These are phyloP conservation scores for Anthopleura xanthogrammica DNA, from an alignment of 92 coral and sea anemone species.

Conservation along the genomic window DNA sequence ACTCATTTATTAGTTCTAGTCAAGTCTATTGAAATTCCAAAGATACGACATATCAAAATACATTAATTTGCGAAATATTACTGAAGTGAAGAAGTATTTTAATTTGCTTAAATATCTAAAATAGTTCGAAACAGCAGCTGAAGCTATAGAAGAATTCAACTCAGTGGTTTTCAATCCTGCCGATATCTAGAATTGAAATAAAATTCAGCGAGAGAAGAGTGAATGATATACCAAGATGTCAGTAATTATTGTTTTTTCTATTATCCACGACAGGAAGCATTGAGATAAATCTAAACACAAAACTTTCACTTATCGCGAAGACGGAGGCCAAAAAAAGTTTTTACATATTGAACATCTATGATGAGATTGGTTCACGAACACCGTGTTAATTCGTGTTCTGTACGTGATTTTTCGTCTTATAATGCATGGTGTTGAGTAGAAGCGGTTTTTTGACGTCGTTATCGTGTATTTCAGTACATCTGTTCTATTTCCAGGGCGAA, in stretches of 20 bases:
- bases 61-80: slow-evolving; percentile 26
- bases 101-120: neutral
- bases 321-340: neutral
- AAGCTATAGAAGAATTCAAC: neutral
- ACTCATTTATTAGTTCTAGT: slow-evolving; percentile 29
- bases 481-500: slow-evolving; percentile 11
- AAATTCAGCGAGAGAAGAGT: neutral
- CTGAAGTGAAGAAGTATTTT: slow-evolving; percentile 14
- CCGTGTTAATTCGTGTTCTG: neutral
- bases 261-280: slow-evolving; percentile 33
- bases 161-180: neutral
- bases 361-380: slow-evolving; percentile 9
- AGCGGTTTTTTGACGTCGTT: slow-evolving; percentile 1
- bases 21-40: slow-evolving; percentile 30
- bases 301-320: neutral
- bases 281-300: slow-evolving; percentile 25
- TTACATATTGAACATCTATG: neutral
- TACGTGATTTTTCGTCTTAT: neutral
- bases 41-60: slow-evolving; percentile 32
- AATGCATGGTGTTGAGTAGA: neutral
- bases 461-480: slow-evolving; percentile 15
- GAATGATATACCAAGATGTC: slow-evolving; percentile 20
- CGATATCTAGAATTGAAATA: neutral
- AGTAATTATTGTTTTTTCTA: slow-evolving; percentile 26
- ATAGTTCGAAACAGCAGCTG: neutral